A percentile compares a stretch with the other conserved stretches of the same genome.
Evolutionary conservation across 2,888 invertebrate species (phyloP).

Genomic region (Philopedon plagiatum): DNA sequence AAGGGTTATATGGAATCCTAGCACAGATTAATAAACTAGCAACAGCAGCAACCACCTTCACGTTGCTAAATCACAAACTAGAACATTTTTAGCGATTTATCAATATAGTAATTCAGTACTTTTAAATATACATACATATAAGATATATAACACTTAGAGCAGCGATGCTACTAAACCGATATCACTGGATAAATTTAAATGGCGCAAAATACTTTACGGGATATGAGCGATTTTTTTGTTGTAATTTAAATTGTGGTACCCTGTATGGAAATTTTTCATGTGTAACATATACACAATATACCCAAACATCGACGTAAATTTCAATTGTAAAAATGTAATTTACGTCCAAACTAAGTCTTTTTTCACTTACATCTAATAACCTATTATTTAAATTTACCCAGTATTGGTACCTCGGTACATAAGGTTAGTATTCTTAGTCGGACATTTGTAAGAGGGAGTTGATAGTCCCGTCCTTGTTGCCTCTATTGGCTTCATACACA

Average conservation of each 20-base stretch:
- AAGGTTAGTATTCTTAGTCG: constrained; percentile 69
- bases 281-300: no score
- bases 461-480: constrained; percentile 91
- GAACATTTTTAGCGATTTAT: background rate
- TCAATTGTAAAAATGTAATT: background rate
- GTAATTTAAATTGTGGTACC: no score
- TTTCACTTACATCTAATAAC: background rate
- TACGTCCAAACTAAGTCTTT: no score
- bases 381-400: background rate
- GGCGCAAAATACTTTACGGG: no score
- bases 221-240: no score
- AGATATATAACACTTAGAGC: background rate
- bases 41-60: background rate
- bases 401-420: background rate
- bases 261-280: no score
- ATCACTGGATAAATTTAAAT: background rate
- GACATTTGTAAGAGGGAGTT: constrained; percentile 92
- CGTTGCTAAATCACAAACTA: background rate
- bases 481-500: constrained; percentile 89
- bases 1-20: background rate
- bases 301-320: no score
- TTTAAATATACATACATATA: background rate
- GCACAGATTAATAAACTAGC: background rate
- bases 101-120: background rate
- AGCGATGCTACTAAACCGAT: no score